These are phyloP conservation scores for Philaenus spumarius DNA, from an alignment of 1,140 invertebrate species.

Conservation along the genomic window DNA sequence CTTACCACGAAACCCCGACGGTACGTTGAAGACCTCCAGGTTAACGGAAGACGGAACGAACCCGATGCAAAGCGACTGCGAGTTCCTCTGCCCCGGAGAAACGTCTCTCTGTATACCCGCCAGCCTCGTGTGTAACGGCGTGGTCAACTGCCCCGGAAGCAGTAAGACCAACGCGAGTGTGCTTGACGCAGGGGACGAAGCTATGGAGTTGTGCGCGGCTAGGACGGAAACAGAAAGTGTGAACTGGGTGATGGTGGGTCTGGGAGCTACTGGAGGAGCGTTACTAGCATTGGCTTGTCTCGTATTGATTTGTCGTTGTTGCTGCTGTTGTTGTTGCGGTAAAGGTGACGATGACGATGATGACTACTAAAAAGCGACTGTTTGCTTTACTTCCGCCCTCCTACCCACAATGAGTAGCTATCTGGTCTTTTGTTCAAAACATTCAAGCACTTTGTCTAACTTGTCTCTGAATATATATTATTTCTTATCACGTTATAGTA, in stretches of 20 bases:
- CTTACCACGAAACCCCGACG: constrained; percentile 71
- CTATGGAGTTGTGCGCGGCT: constrained; percentile 51
- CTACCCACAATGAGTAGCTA: too few relatives aligned
- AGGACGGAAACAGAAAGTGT: constrained; percentile 38
- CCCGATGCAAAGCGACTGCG: constrained; percentile 19
- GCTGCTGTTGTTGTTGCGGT: constrained; percentile 36
- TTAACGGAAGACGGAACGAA: constrained; percentile 49
- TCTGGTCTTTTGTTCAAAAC: too few relatives aligned
- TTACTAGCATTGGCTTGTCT: constrained; percentile 42
- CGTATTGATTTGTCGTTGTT: constrained; percentile 42
- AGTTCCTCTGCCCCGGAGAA: constrained; percentile 75
- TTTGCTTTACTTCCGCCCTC: too few relatives aligned
- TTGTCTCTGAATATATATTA: too few relatives aligned
- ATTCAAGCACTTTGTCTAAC: too few relatives aligned
- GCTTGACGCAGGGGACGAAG: constrained; percentile 29
- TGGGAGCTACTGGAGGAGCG: constrained; percentile 41
- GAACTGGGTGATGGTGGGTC: constrained; percentile 47
- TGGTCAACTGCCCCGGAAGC: constrained; percentile 74
- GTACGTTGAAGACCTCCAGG: constrained; percentile 64
- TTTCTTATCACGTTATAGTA: too few relatives aligned
- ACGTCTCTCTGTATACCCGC: constrained; percentile 71
- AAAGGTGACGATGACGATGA: constrained; percentile 24
- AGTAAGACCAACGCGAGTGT: constrained; percentile 26
- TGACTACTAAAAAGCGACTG: too few relatives aligned
- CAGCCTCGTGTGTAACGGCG: constrained; percentile 75